Conservation (phyloP, 1,140 invertebrate species). For the Liolophura sinensis region DNA sequence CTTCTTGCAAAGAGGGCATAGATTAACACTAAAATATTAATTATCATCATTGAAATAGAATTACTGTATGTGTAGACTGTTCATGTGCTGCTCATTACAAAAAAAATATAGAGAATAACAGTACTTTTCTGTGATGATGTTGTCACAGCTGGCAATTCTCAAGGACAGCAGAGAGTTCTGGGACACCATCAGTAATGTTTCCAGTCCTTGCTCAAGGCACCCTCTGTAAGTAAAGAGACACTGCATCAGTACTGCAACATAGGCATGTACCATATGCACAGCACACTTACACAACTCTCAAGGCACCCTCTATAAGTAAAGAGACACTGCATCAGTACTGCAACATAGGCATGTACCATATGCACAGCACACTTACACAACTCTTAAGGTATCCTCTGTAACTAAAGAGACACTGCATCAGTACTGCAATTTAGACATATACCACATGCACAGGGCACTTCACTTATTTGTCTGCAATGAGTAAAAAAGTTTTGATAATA, state of each 20-base stretch:
- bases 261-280: neutral
- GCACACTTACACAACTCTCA: conserved; percentile 18
- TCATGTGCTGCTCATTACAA: too few relatives aligned
- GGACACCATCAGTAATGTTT: conserved; percentile 32
- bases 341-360: neutral
- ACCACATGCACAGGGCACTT: too few relatives aligned
- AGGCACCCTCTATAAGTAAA: conserved; percentile 28
- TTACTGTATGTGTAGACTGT: too few relatives aligned
- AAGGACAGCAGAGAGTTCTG: conserved; percentile 30
- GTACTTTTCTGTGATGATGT: conserved; percentile 45
- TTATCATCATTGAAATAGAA: too few relatives aligned
- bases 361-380: too few relatives aligned
- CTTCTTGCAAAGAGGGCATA: too few relatives aligned
- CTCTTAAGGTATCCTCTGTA: conserved; percentile 34
- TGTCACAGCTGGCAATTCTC: conserved; percentile 32
- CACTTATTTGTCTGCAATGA: too few relatives aligned
- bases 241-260: neutral
- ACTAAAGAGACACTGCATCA: conserved; percentile 1
- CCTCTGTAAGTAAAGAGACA: conserved; percentile 21
- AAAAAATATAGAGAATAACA: conserved; percentile 4
- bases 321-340: neutral
- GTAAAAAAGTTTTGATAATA: too few relatives aligned
- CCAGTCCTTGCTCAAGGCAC: conserved; percentile 37
- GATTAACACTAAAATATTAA: too few relatives aligned
- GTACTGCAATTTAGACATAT: neutral